A percentile compares a stretch with the other conserved stretches of the same genome.
phyloP scores from a whole-genome alignment of 2,113 vertebrate genomes.

The Deroptyus accipitrinus region DNA sequence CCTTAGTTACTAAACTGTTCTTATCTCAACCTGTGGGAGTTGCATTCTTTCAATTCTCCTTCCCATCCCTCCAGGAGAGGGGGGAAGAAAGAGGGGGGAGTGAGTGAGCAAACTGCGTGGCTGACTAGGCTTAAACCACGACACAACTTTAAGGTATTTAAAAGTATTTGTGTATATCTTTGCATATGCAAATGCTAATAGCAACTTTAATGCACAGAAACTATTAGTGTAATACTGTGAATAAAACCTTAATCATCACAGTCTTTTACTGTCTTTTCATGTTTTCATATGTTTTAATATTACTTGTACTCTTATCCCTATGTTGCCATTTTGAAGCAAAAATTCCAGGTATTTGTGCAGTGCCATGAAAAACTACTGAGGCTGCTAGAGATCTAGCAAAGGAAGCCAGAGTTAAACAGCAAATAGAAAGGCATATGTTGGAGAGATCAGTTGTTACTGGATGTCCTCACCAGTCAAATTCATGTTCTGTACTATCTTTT shows the following conservation, averaged over 20 bases:
- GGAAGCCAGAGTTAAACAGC: neutral
- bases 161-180: neutral
- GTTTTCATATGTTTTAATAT: neutral
- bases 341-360: neutral
- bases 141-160: neutral
- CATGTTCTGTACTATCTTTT: neutral
- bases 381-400: neutral
- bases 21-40: no score
- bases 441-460: neutral
- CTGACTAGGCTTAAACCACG: no score
- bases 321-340: neutral
- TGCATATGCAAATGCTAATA: neutral
- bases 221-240: neutral
- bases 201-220: neutral
- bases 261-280: neutral
- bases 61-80: no score
- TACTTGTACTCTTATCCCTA: neutral
- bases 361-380: neutral
- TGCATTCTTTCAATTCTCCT: no score
- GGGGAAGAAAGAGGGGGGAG: no score
- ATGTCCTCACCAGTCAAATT: neutral
- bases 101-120: no score
- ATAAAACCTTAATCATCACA: neutral
- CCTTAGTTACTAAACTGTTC: no score
- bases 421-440: neutral